Conservation (phyloP, 2,888 invertebrate genomes). For the Aethes cnicana region DNA sequence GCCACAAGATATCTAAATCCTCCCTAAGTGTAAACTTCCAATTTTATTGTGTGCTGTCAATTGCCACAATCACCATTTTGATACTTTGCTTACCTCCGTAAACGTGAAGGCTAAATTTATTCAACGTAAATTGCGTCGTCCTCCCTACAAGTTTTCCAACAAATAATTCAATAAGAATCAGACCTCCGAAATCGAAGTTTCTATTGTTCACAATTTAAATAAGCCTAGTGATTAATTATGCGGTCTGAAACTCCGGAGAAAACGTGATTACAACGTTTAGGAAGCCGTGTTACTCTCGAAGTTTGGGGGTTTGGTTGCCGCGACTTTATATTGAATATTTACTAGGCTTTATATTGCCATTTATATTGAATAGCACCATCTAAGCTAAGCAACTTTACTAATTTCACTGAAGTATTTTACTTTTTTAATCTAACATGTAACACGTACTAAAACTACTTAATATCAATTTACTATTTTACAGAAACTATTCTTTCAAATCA, state of each 20-base stretch:
- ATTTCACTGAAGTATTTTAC: too few species aligned
- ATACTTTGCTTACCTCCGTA: too few species aligned
- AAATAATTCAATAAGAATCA: slow-evolving; percentile 30
- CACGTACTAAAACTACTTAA: too few species aligned
- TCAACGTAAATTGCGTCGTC: too few species aligned
- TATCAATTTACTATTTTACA: too few species aligned
- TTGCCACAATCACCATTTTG: too few species aligned
- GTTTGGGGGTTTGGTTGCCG: neutral
- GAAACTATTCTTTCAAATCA: too few species aligned
- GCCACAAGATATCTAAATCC: too few species aligned
- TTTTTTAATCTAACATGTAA: too few species aligned
- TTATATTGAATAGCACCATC: neutral
- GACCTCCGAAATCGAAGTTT: slow-evolving; percentile 21
- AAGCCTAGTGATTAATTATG: slow-evolving; percentile 27
- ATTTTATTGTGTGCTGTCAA: too few species aligned
- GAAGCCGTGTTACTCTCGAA: slow-evolving; percentile 4
- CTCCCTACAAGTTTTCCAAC: neutral
- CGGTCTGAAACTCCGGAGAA: slow-evolving; percentile 13
- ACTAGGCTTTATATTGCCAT: slow-evolving; percentile 13
- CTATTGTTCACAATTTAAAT: slow-evolving; percentile 29
- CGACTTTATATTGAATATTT: neutral
- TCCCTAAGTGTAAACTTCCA: too few species aligned
- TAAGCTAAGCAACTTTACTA: neutral
- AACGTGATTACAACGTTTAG: slow-evolving; percentile 23
- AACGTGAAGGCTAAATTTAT: too few species aligned